Conservation (phyloP, 2,888 invertebrate species). For the Punctoribates punctum region DNA sequence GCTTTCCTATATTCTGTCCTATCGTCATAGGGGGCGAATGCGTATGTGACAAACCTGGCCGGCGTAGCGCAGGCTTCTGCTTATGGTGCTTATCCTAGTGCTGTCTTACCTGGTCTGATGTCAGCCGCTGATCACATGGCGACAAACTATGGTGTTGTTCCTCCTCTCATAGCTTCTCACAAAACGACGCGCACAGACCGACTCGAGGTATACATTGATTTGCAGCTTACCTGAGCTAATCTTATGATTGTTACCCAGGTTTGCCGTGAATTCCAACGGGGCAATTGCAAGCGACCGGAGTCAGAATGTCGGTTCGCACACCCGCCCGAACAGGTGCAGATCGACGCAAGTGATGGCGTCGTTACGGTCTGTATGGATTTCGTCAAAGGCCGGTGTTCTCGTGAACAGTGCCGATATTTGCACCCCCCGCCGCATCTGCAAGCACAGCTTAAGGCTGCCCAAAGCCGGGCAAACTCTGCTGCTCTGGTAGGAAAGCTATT, state of each 20-base stretch:
- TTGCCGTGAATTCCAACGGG: slow-evolving; percentile 96
- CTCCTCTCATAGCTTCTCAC: slow-evolving; percentile 70
- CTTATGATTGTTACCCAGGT: slow-evolving; percentile 53
- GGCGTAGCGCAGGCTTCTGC: slow-evolving; percentile 42
- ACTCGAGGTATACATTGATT: slow-evolving; percentile 72
- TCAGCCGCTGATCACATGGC: slow-evolving; percentile 45
- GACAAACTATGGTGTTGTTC: slow-evolving; percentile 46
- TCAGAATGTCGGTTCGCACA: slow-evolving; percentile 98
- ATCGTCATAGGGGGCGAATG: slow-evolving; percentile 33
- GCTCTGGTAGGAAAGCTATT: slow-evolving; percentile 36
- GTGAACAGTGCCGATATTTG: slow-evolving; percentile 99
- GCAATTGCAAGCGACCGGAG: slow-evolving; percentile 96
- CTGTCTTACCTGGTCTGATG: slow-evolving; percentile 47
- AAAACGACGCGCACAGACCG: slow-evolving; percentile 89
- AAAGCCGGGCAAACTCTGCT: slow-evolving; percentile 53
- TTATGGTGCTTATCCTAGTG: slow-evolving; percentile 49
- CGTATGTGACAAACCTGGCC: slow-evolving; percentile 44
- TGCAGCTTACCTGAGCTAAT: slow-evolving; percentile 1
- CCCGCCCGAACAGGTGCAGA: slow-evolving; percentile 90
- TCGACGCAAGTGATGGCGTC: slow-evolving; percentile 89
- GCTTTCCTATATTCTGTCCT: neutral
- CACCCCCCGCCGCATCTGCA: slow-evolving; percentile 99
- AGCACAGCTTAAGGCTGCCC: slow-evolving; percentile 81
- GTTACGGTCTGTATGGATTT: slow-evolving; percentile 99
- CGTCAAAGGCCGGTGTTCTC: slow-evolving; percentile 97